A percentile compares a stretch with the other conserved stretches of the same genome.
These are phyloP conservation scores for Drosophila biarmipes DNA, from an alignment of 1,140 invertebrate genomes.

Conservation along the genomic window DNA sequence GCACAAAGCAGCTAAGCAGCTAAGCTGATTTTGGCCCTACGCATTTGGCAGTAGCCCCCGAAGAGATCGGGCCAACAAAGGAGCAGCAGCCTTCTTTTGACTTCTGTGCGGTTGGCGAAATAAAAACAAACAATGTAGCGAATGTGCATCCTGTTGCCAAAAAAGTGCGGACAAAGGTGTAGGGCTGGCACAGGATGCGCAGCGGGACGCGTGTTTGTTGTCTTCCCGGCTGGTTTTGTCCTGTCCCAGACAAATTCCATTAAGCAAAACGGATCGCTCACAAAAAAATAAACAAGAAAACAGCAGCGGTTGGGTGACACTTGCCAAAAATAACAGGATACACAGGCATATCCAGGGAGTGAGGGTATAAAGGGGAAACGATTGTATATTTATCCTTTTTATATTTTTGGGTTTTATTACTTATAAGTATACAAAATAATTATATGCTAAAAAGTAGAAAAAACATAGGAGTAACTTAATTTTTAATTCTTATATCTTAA, in stretches of 20 bases:
- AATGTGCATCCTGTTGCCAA: slow-evolving; percentile 54
- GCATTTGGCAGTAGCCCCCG: slow-evolving; percentile 37
- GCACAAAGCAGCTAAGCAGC: slow-evolving; percentile 23
- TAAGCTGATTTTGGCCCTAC: slow-evolving; percentile 39
- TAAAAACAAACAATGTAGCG: slow-evolving; percentile 43
- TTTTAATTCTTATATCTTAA: too few species aligned
- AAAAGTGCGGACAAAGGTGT: slow-evolving; percentile 47
- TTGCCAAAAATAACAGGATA: slow-evolving; percentile 8
- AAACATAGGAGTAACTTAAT: too few species aligned
- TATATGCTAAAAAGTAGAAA: too few species aligned
- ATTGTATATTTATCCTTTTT: too few species aligned
- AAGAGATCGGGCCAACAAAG: slow-evolving; percentile 32
- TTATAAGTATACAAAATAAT: too few species aligned
- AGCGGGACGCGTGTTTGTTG: slow-evolving; percentile 51
- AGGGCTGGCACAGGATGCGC: slow-evolving; percentile 44
- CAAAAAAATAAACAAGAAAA: slow-evolving; percentile 12
- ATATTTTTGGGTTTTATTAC: too few species aligned
- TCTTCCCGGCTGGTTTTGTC: not conserved
- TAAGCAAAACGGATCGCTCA: slow-evolving; percentile 23
- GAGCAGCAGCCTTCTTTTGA: slow-evolving; percentile 36
- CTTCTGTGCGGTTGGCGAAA: slow-evolving; percentile 63
- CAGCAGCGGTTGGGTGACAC: slow-evolving; percentile 11
- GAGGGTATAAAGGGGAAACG: not conserved
- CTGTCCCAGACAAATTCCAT: slow-evolving; percentile 41
- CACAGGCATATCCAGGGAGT: not conserved